Evolutionary conservation across 64 coral and sea anemone species (phyloP).

Genomic region (Montipora cactus): DNA sequence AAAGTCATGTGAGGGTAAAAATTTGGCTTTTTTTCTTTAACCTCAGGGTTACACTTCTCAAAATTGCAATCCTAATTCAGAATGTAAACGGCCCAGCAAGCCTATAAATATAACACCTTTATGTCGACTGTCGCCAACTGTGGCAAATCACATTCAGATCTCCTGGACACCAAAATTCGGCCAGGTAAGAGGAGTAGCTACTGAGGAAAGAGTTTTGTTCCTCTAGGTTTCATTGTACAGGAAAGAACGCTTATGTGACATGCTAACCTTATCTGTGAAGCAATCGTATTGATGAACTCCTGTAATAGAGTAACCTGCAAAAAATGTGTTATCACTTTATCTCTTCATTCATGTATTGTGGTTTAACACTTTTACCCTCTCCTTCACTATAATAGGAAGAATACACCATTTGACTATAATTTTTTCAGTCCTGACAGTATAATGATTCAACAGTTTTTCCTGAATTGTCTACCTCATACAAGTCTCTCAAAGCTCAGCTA

Average conservation of each 20-base stretch:
- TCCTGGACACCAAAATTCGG: constrained; percentile 90
- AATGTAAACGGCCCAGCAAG: constrained; percentile 82
- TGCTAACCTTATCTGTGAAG: too few relatives aligned
- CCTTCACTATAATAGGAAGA: too few relatives aligned
- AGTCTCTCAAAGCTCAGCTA: too few relatives aligned
- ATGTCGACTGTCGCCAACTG: constrained; percentile 90
- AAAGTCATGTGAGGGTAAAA: not conserved
- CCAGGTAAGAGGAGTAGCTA: constrained; percentile 57
- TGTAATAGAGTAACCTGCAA: too few relatives aligned
- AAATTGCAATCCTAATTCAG: constrained; percentile 55
- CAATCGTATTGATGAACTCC: too few relatives aligned
- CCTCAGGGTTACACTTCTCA: constrained; percentile 71
- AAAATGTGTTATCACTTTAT: too few relatives aligned
- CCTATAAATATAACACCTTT: constrained; percentile 89
- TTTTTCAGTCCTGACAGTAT: too few relatives aligned
- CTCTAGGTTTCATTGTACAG: not conserved
- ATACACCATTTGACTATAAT: too few relatives aligned
- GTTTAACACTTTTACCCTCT: too few relatives aligned
- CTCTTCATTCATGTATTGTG: too few relatives aligned
- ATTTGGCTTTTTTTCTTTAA: constrained; percentile 11
- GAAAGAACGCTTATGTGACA: not conserved
- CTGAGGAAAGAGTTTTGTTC: not conserved
- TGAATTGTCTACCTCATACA: too few relatives aligned
- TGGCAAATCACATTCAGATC: constrained; percentile 93
- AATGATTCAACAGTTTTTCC: too few relatives aligned